Percentiles rank a stretch among this genome's conserved stretches.
These are phyloP conservation scores for Serinus canaria DNA, from an alignment of 2,113 vertebrate genomes.

Conservation along the genomic window DNA sequence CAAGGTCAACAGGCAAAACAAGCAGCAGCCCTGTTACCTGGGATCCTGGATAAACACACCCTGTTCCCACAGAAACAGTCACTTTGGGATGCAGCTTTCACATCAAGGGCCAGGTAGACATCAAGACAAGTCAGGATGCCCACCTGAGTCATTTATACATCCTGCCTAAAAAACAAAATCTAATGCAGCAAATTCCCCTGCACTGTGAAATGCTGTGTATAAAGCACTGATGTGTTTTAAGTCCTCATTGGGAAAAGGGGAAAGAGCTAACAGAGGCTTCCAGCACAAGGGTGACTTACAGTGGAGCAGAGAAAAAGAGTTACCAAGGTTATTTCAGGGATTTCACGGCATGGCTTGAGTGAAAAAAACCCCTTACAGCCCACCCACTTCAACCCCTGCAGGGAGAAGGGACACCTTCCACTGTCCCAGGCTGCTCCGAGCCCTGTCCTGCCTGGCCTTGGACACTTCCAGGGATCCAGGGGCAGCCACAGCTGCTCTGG, in stretches of 20 bases:
- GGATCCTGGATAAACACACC: not conserved
- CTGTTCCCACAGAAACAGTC: not conserved
- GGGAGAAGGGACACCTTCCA: not conserved
- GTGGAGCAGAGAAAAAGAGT: not conserved
- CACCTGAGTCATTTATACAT: not conserved
- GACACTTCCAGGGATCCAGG: not conserved
- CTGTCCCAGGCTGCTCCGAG: rapidly evolving
- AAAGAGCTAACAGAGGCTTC: not conserved
- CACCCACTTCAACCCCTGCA: not conserved
- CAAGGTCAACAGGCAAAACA: not conserved
- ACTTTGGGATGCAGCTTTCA: not conserved
- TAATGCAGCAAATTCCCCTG: not conserved
- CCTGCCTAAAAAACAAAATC: not conserved
- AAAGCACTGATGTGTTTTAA: not conserved
- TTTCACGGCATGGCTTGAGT: not conserved
- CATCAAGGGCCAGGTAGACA: not conserved
- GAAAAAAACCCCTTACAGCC: too few relatives aligned
- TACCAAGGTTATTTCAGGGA: not conserved
- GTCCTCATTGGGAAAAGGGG: not conserved
- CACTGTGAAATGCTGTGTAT: not conserved
- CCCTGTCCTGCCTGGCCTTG: not conserved
- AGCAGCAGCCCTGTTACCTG: not conserved
- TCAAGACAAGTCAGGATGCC: not conserved
- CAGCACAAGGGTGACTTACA: rapidly evolving
- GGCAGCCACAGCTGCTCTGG: not conserved